These are phyloP conservation scores for Megalops atlanticus DNA, from an alignment of 2,113 vertebrate species.

Conservation along the genomic window DNA sequence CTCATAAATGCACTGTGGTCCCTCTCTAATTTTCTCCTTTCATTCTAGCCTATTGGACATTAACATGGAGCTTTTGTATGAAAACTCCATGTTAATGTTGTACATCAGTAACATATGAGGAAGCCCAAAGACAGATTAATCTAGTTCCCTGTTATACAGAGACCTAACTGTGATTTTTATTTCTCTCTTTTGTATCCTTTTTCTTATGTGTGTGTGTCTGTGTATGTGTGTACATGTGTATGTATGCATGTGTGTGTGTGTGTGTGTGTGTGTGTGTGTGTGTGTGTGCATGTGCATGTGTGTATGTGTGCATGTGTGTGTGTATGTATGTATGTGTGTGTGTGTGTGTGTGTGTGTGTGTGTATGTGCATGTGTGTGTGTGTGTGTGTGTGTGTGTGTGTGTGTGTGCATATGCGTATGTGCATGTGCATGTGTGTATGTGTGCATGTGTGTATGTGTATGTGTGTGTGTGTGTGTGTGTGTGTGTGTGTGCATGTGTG, in stretches of 20 bases:
- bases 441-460: neutral
- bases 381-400: neutral
- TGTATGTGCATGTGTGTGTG: neutral
- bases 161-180: neutral
- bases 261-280: no score
- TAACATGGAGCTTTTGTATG: no score
- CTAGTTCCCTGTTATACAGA: neutral
- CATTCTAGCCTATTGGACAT: neutral
- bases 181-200: neutral
- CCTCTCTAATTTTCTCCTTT: neutral
- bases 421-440: neutral
- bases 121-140: neutral
- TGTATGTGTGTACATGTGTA: neutral
- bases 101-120: neutral
- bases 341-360: neutral
- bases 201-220: neutral
- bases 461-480: neutral
- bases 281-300: no score
- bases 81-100: neutral
- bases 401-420: neutral
- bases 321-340: neutral
- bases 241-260: constrained; percentile 15
- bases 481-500: neutral
- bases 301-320: neutral
- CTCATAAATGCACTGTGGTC: neutral